Base-by-base conservation (phyloP, 2,113 vertebrate genomes). In the Neotoma lepida region DNA sequence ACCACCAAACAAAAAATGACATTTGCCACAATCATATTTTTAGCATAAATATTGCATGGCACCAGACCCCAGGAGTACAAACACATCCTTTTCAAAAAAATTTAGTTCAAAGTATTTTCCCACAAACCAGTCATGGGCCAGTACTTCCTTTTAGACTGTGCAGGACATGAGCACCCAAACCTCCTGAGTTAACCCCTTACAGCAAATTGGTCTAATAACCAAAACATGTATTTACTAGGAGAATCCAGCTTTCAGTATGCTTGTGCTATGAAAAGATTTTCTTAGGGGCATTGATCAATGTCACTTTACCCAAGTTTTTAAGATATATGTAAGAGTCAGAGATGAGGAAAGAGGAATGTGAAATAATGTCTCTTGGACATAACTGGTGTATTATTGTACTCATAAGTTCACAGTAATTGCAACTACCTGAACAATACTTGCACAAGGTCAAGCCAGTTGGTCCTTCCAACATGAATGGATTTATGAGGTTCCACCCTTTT, bases 251-350 rank as follows among this genome's bases (percentile, higher is more conserved):
- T 80, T 84, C 49, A 49, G 9, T 54, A 44, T 76, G n/a, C 10
- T 56, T 85, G 54, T 1, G 2, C 64, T 39, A 20, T 39, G n/a
- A 87, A 92, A 92, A 76, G 13, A 41, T 87, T 93, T 82, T 94
- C 41, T 78, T 80, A 85, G 13, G 41, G 35, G 8, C 46, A 64
- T 2, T 87, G 73, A 93, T n/a, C 63, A 78, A 56, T 73, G 56
- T 70, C 44, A 84, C 71, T 63, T 84, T 51, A 85, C 6, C 41
- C 30, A 87, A 22, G 58, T 6, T 24, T 61, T 61, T 6, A 61
- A 61, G 58, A 64, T 64, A 64, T 64, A 64, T 33, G 9, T 64
- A 13, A 24, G 24, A 61, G 9, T 26, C 56, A 63, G 14, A 17
- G 58, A 0, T 63, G 4, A 10, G 56, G 39, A 63, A 84, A 63